These are phyloP conservation scores for Tympanuchus pallidicinctus DNA, from an alignment of 2,113 vertebrate genomes.

Conservation along the genomic window DNA sequence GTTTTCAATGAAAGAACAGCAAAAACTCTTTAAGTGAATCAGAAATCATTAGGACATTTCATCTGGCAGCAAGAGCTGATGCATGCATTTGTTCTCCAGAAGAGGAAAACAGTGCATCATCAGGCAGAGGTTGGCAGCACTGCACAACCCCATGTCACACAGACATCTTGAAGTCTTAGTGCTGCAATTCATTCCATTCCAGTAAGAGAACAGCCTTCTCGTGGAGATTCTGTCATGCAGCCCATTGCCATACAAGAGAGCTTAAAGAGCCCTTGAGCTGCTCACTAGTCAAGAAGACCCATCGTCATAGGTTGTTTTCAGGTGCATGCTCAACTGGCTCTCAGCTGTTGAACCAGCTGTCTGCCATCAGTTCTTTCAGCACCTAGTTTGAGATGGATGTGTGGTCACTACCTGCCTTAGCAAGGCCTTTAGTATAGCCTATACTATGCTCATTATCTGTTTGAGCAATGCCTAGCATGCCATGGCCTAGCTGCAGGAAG, in stretches of 20 bases:
- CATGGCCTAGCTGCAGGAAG: no score
- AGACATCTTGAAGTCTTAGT: background rate
- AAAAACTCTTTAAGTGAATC: background rate
- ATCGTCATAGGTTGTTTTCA: background rate
- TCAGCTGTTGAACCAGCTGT: background rate
- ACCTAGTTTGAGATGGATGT: no score
- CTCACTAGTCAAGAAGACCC: background rate
- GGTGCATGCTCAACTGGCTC: background rate
- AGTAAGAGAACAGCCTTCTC: background rate
- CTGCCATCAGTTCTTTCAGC: no score
- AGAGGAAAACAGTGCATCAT: background rate
- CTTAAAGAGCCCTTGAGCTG: no score
- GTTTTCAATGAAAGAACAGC: background rate
- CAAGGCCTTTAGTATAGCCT: no score
- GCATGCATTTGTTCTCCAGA: background rate
- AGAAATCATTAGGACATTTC: background rate
- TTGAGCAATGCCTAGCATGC: no score
- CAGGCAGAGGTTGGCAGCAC: slow-evolving; percentile 2
- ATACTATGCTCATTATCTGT: no score
- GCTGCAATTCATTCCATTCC: background rate
- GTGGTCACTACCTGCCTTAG: no score
- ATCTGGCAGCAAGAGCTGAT: background rate
- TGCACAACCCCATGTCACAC: background rate
- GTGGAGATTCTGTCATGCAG: background rate
- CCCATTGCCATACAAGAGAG: background rate